A percentile compares a stretch with the other conserved stretches of the same genome.
These are phyloP conservation scores for Coptodon rendalli DNA, from an alignment of 2,113 vertebrate species.

Conservation along the genomic window DNA sequence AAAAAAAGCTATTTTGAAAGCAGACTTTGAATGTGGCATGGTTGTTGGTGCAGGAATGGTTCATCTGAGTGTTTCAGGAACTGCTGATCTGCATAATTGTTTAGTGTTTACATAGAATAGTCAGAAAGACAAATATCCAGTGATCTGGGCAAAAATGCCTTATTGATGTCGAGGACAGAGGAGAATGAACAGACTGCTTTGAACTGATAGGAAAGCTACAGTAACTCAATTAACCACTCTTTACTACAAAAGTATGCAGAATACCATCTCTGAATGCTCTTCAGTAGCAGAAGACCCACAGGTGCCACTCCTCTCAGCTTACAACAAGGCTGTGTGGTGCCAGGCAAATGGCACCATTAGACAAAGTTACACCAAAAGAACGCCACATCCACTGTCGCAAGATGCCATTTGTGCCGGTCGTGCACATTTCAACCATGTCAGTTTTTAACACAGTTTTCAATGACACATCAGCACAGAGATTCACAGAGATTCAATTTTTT, in stretches of 20 bases:
- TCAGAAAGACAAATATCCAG: not conserved
- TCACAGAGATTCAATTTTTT: not conserved
- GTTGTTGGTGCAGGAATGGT: not conserved
- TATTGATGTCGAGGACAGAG: not conserved
- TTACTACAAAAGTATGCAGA: not conserved
- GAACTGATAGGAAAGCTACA: not conserved
- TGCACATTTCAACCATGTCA: not conserved
- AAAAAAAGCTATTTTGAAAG: not conserved
- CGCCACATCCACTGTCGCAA: not conserved
- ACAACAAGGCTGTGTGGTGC: not conserved
- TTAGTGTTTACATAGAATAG: not conserved
- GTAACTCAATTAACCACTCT: not conserved
- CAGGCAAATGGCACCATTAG: not conserved
- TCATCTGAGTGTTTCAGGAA: not conserved
- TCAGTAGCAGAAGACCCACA: not conserved
- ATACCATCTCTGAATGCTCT: not conserved
- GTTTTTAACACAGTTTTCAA: not conserved
- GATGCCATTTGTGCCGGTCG: not conserved
- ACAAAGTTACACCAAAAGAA: not conserved
- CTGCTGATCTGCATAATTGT: not conserved
- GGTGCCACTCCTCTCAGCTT: not conserved
- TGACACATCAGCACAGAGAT: not conserved
- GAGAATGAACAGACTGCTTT: not conserved
- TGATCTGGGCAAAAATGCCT: not conserved
- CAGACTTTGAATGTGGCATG: not conserved